Base-by-base conservation (phyloP, 2,797 vertebrate genomes). In the Streptopelia turtur region DNA sequence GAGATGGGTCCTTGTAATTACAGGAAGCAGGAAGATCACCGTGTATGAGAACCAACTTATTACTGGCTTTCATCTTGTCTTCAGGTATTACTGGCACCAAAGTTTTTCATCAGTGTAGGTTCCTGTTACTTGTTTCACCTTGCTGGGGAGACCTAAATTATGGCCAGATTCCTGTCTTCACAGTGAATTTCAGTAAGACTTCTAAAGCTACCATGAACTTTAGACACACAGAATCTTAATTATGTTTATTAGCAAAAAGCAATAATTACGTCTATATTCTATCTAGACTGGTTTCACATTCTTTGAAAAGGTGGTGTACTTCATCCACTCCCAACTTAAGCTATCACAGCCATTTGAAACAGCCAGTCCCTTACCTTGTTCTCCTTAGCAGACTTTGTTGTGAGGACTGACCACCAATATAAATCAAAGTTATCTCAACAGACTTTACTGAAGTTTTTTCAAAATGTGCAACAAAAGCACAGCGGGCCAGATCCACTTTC, bases 331-430 rank as follows among this genome's bases (percentile, higher is more conserved):
- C 16, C 9, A 43, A 1, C 8, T 65, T 72, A 61, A 89, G 23
- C 33, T 31, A 1, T 70, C 20, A 23, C 20, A 23, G 33, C 5
- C 30, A 6, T 1, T 1, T 24, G 31, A 61, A 41, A 33, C 0
- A 0, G 49, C 20, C 13, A 16, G 3, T 37, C 14, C 20, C 24
- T 83, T 86, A 5, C 6, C 10, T 21, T 74, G 0, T 64, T 89
- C 21, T 30, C 59, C 21, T 53, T 75, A 31, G n/a, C 14, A 81
- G 49, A 5, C 21, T 59, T 41, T 56, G 9, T 71, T 0, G 0
- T 25, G 47, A 76, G 86, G 66, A 28, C n/a, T 76, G 23, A 37
- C 35, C 5, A 11, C 33, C 16, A 27, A 6, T 15, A 10, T 53
- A 37, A 86, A 70, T 60, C 35, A 9, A 49, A 71, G n/a, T 72